Base-by-base conservation (phyloP, 1,140 invertebrate species). In the Condylostylus longicornis region DNA sequence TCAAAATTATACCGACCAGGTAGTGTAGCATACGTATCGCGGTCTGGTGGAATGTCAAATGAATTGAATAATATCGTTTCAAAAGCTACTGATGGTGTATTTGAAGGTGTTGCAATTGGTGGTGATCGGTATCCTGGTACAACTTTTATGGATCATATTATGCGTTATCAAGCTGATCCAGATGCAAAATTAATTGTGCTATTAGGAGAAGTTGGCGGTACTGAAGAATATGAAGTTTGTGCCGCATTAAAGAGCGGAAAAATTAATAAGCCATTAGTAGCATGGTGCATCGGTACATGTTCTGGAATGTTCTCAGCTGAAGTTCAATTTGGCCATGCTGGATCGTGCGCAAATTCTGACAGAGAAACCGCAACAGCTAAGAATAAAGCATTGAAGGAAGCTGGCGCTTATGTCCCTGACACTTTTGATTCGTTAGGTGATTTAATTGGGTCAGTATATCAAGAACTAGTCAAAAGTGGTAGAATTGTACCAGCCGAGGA, bases 301-400 rank as follows among this genome's bases (percentile, higher is more conserved):
- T 77, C 78, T 2, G 74, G 77, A 35, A 94, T 95, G 89, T 95
- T 95, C 56, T 86, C 81, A 3, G 85, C 88, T 7, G 90, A 96
- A 58, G 94, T 98, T n/a, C 95, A 99, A 64, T 99, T 98, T 65
- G 95, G 95, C 1, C 95, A 99, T 67, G 95, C 95, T 47, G 95
- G 95, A 10, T 93, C 94, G 4, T 95, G 93, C 55, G 95, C 95
- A 5, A 90, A 97, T 53, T 91, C 85, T 5, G 82, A 87, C 25
- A 58, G 77, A n/a, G 95, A 99, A 67, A 98, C 94, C 6, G 94
- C 95, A 2, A 72, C 73, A 0, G 74, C 84, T 0, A 99, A 99
- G 66, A 99, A 99, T 58, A 71, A 71, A 22, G 81, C 86, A 1
- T 65, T 99, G 2, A 67, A 70, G 41, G 69, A 70, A 2, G 82